Percentiles rank a stretch among this genome's conserved stretches.
Evolutionary conservation across 2,113 vertebrate species (phyloP).

Genomic region (Ptilorrhoa leucosticta): DNA sequence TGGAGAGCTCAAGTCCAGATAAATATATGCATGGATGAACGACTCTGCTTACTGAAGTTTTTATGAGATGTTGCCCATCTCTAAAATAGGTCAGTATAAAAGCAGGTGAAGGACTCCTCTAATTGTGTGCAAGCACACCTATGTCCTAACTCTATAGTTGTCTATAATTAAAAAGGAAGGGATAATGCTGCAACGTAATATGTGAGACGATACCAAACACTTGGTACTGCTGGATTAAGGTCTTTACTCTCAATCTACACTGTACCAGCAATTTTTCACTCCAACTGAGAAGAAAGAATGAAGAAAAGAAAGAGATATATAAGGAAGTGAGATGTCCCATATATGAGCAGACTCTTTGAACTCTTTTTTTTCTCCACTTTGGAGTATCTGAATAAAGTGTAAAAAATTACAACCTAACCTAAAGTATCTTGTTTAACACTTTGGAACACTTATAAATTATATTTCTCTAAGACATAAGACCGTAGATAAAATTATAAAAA

Average conservation of each 20-base stretch:
- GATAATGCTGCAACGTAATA: neutral
- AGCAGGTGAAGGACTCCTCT: neutral
- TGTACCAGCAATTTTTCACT: neutral
- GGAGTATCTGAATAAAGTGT: accelerated
- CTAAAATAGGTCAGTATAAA: neutral
- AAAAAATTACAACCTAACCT: neutral
- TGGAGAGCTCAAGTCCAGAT: neutral
- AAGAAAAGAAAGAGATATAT: neutral
- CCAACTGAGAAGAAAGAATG: neutral
- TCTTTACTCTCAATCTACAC: neutral
- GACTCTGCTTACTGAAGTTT: neutral
- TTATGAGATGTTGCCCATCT: neutral
- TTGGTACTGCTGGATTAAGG: neutral
- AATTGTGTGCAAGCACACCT: neutral
- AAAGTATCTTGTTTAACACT: neutral
- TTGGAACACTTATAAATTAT: neutral
- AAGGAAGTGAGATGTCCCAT: neutral
- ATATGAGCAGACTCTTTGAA: neutral
- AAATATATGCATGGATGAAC: neutral
- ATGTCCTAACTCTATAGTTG: accelerated
- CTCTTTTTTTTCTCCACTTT: neutral
- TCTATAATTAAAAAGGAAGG: neutral
- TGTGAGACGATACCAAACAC: neutral
- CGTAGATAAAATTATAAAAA: neutral
- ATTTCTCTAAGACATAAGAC: neutral